Evolutionary conservation across 2,797 vertebrate genomes (phyloP).

Genomic region (Anisognathus igniventris): DNA sequence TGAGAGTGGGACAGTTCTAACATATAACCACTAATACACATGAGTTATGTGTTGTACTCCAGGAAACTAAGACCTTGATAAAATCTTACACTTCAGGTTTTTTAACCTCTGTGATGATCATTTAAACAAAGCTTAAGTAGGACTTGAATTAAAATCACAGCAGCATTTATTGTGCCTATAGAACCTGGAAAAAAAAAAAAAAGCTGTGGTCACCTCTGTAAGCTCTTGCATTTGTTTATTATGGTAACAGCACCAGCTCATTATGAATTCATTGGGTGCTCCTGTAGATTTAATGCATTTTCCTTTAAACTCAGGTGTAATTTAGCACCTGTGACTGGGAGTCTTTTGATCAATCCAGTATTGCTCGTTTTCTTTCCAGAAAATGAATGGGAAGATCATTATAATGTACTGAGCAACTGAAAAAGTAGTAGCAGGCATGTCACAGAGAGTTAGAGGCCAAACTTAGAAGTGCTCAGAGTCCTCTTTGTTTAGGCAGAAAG

Average conservation of each 20-base stretch:
- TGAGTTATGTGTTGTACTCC: not conserved
- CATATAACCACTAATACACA: not conserved
- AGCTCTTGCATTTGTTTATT: not conserved
- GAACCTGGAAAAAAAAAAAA: not conserved
- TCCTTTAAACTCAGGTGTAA: not conserved
- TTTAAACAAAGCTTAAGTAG: not conserved
- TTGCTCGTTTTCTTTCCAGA: slow-evolving; percentile 21
- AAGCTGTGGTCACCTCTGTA: not conserved
- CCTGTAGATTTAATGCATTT: not conserved
- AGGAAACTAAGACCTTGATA: not conserved
- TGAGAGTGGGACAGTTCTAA: not conserved
- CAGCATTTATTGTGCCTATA: not conserved
- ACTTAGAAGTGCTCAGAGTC: not conserved
- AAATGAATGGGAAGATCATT: slow-evolving; percentile 13
- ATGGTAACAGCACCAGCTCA: not conserved
- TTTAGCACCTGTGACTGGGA: slow-evolving; percentile 12
- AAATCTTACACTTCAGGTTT: not conserved
- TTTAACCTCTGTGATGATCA: not conserved
- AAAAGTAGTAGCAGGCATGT: not conserved
- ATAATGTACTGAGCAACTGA: not conserved
- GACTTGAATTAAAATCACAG: not conserved
- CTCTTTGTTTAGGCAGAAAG: not conserved
- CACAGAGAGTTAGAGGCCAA: not conserved
- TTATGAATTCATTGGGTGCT: not conserved
- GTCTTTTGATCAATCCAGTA: not conserved